Evolutionary conservation across 2,888 invertebrate species (phyloP).

Genomic region (Flabesymbios commensalis): DNA sequence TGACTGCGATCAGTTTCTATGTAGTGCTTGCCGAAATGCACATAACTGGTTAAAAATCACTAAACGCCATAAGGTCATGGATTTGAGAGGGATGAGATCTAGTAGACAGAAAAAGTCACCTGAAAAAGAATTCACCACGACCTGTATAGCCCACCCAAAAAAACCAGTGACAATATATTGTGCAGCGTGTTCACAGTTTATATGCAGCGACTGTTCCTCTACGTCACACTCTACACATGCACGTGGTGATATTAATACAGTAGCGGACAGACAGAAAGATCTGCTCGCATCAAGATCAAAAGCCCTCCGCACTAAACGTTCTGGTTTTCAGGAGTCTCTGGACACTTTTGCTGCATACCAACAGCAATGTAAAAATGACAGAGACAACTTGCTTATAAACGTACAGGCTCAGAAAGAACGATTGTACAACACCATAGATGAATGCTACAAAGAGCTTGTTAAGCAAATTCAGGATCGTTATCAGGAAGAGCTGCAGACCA

Average conservation of each 20-base stretch:
- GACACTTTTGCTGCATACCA: no score
- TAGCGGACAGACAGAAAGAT: slow-evolving; percentile 8
- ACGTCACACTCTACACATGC: slow-evolving; percentile 40
- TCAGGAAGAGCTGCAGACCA: no score
- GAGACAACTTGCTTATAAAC: no score
- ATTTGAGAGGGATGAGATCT: slow-evolving; percentile 40
- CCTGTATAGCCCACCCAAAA: slow-evolving; percentile 39
- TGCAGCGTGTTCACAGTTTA: slow-evolving; percentile 13
- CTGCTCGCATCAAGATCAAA: slow-evolving; percentile 7
- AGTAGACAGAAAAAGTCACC: slow-evolving; percentile 49
- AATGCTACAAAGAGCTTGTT: no score
- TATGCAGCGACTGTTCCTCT: slow-evolving; percentile 38
- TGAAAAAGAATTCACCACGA: slow-evolving; percentile 36
- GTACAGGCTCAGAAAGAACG: no score
- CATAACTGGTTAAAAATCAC: slow-evolving; percentile 50
- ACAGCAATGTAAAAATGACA: no score
- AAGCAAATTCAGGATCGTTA: no score
- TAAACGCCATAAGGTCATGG: slow-evolving; percentile 42
- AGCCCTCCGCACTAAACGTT: no score
- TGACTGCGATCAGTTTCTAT: slow-evolving; percentile 52
- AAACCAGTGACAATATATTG: slow-evolving; percentile 39
- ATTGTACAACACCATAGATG: no score
- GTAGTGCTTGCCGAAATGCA: slow-evolving; percentile 44
- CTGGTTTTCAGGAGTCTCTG: no score
- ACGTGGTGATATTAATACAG: slow-evolving; percentile 9